Base-by-base conservation (phyloP, 2,797 vertebrate species). In the Crax fasciolata region DNA sequence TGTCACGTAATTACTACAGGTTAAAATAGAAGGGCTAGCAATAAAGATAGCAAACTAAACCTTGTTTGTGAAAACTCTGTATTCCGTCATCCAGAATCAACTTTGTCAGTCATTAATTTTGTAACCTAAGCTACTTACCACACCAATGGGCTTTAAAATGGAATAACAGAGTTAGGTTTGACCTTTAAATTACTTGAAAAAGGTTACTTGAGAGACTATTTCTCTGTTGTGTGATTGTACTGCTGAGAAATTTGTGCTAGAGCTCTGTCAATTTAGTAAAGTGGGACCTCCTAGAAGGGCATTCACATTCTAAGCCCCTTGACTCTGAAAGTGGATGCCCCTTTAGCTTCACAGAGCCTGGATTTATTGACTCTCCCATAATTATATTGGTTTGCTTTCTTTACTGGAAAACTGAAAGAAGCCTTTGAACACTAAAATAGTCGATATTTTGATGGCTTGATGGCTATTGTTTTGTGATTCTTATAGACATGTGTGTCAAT, bases 31-130 rank as follows among this genome's bases (percentile, higher is more conserved):
- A 84, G 20, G 30, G 57, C 38, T 67, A 96, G 79, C 41, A 91
- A 82, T 2, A 52, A 62, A 90, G 83, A 92, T 82, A 91, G 82
- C 75, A 87, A 92, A 88, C 66, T 43, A 79, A 91, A 91, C 66
- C 87, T 90, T 54, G 38, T 91, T 75, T 75, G 76, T 93, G 76
- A 92, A 91, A 96, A 70, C 66, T 86, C 79, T 49, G 67, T 68
- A 92, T 94, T 94, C 79, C 62, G 91, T 92, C 94, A 95, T 43
- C 82, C 48, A 91, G 82, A 96, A 92, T 81, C 87, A 91, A 94
- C 76, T 84, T 82, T 52, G 94, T 70, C 89, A 90, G 48, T 81
- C 89, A 88, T 94, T 94, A 93, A 76, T 52, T 92, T 86, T 84
- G 79, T 71, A 96, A 94, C 85, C 48, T 83, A 91, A 96, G 63